Conservation (phyloP, 2,113 vertebrate species). For the Hucho hucho region DNA sequence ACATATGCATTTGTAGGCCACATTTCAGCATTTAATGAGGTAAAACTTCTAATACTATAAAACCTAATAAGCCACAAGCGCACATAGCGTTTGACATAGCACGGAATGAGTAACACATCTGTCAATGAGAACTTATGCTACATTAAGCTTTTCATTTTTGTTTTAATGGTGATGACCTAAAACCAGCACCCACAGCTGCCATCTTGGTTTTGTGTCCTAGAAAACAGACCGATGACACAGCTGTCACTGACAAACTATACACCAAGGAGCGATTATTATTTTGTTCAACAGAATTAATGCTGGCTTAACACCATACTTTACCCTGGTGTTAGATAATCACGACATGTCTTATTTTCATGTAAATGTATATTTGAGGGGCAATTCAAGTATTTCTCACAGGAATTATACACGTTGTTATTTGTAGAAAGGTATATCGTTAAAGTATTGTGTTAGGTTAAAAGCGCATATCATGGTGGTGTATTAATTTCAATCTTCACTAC, state of each 20-base stretch:
- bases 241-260: constrained; percentile 67
- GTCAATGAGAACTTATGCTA: constrained; percentile 70
- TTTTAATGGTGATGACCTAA: constrained; percentile 73
- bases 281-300: constrained; percentile 67
- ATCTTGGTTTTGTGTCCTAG: constrained; percentile 75
- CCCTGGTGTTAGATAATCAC: constrained; percentile 56
- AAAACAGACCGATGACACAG: constrained; percentile 72
- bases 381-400: not conserved
- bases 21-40: constrained; percentile 57
- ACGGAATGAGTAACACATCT: constrained; percentile 64
- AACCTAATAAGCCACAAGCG: constrained; percentile 46
- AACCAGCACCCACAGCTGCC: constrained; percentile 66
- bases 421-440: not conserved
- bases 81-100: constrained; percentile 37
- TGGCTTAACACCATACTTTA: constrained; percentile 66
- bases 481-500: too few species aligned
- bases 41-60: constrained; percentile 65
- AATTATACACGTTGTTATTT: not conserved
- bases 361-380: not conserved
- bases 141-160: constrained; percentile 72
- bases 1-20: constrained; percentile 54
- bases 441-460: not conserved
- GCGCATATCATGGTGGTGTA: not conserved
- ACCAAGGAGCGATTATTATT: constrained; percentile 60
- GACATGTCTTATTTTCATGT: not conserved